Evolutionary conservation across 2,888 invertebrate species (phyloP).

Genomic region (Palloptera scutellata): DNA sequence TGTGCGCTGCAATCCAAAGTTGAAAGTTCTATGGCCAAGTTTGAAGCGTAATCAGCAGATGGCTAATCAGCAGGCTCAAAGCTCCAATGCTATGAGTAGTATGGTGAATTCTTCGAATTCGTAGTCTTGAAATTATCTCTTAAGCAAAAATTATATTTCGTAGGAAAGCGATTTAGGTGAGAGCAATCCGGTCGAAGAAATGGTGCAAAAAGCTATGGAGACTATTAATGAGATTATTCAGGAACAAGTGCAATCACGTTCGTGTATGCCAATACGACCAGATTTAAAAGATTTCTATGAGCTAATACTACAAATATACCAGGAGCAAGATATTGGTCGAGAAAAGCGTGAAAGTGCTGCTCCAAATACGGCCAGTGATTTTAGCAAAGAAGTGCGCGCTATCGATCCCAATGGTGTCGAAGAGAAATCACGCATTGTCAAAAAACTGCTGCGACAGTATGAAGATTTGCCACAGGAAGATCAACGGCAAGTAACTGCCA

Average conservation of each 20-base stretch:
- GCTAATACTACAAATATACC: conserved; percentile 46
- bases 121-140: too few relatives aligned
- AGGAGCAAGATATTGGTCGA: conserved; percentile 47
- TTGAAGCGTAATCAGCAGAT: conserved; percentile 48
- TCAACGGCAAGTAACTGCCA: conserved; percentile 43
- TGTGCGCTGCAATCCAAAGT: conserved; percentile 48
- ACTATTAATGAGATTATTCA: conserved; percentile 58
- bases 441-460: conserved; percentile 57
- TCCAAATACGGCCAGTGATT: conserved; percentile 33
- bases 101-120: conserved; percentile 33
- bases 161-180: conserved; percentile 4
- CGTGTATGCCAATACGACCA: conserved; percentile 55
- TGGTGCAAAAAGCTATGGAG: conserved; percentile 54
- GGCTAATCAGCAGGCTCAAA: conserved; percentile 28
- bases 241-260: conserved; percentile 50
- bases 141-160: not conserved
- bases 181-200: conserved; percentile 42
- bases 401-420: conserved; percentile 47
- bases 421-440: conserved; percentile 53
- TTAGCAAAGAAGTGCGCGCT: conserved; percentile 38
- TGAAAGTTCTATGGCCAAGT: conserved; percentile 49
- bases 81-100: conserved; percentile 42
- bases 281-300: conserved; percentile 58
- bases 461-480: conserved; percentile 53
- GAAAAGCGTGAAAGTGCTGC: conserved; percentile 45